Conservation (phyloP, 2,888 invertebrate genomes). For the Formica aserva region DNA sequence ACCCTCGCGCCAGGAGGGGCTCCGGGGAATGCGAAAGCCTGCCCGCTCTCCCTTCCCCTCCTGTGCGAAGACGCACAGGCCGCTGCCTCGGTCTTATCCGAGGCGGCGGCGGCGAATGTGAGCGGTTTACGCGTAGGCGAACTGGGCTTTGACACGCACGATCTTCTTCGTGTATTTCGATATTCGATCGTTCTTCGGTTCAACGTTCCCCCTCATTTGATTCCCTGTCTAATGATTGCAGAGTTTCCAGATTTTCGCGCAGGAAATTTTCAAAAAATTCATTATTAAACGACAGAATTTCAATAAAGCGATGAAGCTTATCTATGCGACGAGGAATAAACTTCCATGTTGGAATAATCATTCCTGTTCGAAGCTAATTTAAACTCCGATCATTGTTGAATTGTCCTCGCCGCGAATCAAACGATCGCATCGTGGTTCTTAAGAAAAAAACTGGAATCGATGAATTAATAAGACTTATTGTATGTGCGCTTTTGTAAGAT, state of each 20-base stretch:
- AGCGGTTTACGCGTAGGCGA: constrained; percentile 54
- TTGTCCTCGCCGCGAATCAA: background rate
- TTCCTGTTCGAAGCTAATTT: background rate
- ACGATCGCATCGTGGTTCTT: too few relatives aligned
- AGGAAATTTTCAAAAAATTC: background rate
- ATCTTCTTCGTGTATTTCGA: background rate
- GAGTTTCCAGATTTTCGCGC: background rate
- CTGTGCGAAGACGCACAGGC: constrained; percentile 31
- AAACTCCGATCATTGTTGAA: background rate
- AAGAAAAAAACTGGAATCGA: background rate
- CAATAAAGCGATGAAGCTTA: background rate
- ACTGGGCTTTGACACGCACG: constrained; percentile 18
- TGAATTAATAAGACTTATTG: background rate
- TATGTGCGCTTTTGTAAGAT: background rate
- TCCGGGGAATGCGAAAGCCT: constrained; percentile 74
- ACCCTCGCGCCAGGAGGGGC: constrained; percentile 75
- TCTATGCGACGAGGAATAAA: background rate
- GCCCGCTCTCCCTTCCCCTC: constrained; percentile 59
- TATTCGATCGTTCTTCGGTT: background rate
- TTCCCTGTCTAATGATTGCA: background rate
- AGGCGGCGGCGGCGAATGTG: constrained; percentile 59
- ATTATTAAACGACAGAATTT: background rate
- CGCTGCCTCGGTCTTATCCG: constrained; percentile 65
- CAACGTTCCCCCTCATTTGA: too few relatives aligned
- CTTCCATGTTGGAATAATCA: background rate